A percentile compares a stretch with the other conserved stretches of the same genome.
Evolutionary conservation across 2,113 vertebrate genomes (phyloP).

Genomic region (Scytalopus superciliaris): DNA sequence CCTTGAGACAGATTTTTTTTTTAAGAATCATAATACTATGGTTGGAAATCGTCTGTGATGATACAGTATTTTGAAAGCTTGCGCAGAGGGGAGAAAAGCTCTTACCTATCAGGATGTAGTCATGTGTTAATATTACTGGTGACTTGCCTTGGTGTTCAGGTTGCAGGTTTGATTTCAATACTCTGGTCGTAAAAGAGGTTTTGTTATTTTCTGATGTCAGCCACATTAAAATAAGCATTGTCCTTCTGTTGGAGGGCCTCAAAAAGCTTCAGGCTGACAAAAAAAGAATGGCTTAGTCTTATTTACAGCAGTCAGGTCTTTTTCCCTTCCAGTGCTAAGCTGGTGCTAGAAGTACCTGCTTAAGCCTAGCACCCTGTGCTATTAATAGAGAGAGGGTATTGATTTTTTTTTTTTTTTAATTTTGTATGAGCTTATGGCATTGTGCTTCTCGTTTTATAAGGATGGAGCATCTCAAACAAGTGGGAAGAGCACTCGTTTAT

Average conservation of each 20-base stretch:
- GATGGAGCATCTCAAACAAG: background rate
- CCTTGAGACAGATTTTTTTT: background rate
- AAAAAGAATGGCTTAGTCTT: background rate
- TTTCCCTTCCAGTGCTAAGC: background rate
- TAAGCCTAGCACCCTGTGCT: background rate
- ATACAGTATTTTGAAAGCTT: background rate
- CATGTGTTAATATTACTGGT: background rate
- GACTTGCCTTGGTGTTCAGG: background rate
- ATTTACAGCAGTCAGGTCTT: background rate
- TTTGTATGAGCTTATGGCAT: background rate
- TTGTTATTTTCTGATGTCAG: background rate
- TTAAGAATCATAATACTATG: background rate
- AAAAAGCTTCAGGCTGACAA: background rate
- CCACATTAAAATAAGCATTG: background rate
- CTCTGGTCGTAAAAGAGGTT: background rate
- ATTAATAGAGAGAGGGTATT: background rate
- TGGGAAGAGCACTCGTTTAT: background rate
- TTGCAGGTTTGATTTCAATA: background rate
- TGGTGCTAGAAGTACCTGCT: background rate
- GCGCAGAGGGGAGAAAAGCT: background rate
- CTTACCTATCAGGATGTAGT: background rate
- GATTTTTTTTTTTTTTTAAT: background rate
- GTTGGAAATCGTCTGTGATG: background rate
- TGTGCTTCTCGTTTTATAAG: background rate
- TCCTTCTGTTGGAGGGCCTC: background rate